Conservation (phyloP, 1,140 invertebrate genomes). For the Nomia melanderi region DNA sequence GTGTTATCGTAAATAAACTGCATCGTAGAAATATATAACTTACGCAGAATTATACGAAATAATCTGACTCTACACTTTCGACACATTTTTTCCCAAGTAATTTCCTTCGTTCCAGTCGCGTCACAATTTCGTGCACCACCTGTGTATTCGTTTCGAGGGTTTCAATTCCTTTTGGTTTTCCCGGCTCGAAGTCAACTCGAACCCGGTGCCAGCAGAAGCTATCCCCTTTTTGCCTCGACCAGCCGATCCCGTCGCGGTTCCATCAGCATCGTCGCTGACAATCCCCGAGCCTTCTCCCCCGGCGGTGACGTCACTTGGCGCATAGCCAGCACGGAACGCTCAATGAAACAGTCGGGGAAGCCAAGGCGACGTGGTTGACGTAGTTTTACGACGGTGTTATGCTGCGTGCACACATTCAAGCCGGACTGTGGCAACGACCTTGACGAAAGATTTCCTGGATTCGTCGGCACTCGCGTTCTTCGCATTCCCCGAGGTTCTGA, state of each 20-base stretch:
- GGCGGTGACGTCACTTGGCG: constrained; percentile 73
- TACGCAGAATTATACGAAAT: no score
- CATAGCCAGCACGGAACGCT: constrained; percentile 68
- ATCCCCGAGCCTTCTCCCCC: constrained; percentile 60
- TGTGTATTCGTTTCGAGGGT: constrained; percentile 6
- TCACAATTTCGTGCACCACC: no score
- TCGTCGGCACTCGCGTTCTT: constrained; percentile 9
- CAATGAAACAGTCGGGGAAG: constrained; percentile 72
- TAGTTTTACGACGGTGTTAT: constrained; percentile 64
- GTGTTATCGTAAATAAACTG: no score
- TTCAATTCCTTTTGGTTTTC: constrained; percentile 15
- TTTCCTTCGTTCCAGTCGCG: no score
- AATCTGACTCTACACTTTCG: no score
- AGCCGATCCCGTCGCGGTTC: constrained; percentile 28
- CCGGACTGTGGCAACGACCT: constrained; percentile 63
- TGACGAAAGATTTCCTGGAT: constrained; percentile 52
- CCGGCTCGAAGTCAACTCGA: background rate
- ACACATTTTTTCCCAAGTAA: no score
- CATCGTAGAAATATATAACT: no score
- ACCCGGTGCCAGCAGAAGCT: constrained; percentile 7
- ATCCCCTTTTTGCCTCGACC: background rate
- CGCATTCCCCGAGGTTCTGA: background rate
- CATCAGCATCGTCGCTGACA: constrained; percentile 54
- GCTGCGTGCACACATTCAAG: constrained; percentile 60
- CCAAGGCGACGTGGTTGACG: constrained; percentile 53